Evolutionary conservation across 2,113 vertebrate genomes (phyloP).

Genomic region (Propithecus coquereli): DNA sequence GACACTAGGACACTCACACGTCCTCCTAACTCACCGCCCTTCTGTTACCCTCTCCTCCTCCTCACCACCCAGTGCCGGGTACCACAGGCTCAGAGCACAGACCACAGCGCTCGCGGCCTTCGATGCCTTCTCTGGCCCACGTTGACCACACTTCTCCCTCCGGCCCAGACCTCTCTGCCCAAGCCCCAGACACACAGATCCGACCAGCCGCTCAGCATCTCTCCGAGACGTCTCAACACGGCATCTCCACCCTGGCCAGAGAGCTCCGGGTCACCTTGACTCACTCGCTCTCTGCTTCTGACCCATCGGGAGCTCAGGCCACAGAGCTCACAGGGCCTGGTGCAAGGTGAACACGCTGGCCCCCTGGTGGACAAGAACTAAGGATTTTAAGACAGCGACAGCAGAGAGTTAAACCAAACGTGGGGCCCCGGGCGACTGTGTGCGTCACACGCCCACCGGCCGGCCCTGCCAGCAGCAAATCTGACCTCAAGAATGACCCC

Average conservation of each 20-base stretch:
- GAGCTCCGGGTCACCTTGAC: neutral
- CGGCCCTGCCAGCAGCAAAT: neutral
- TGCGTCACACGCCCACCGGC: fast-evolving
- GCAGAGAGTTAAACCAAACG: fast-evolving
- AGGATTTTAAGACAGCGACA: neutral
- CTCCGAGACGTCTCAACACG: fast-evolving
- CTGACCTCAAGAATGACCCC: fast-evolving
- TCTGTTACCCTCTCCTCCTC: neutral
- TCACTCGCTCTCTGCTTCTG: neutral
- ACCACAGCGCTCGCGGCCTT: fast-evolving
- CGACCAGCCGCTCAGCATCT: fast-evolving
- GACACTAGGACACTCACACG: neutral
- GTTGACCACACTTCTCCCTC: fast-evolving
- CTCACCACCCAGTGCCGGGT: fast-evolving
- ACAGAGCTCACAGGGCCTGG: fast-evolving
- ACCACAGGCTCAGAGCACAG: fast-evolving
- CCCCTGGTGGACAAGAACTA: fast-evolving
- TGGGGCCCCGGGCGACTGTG: fast-evolving
- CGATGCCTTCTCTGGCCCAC: fast-evolving
- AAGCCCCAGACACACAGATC: neutral
- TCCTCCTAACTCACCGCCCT: neutral
- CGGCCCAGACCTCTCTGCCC: neutral
- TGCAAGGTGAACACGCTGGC: fast-evolving
- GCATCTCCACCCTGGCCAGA: fast-evolving
- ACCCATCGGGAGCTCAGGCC: fast-evolving